Evolutionary conservation across 64 coral and sea anemone species (phyloP).

Genomic region (Pocillopora verrucosa): DNA sequence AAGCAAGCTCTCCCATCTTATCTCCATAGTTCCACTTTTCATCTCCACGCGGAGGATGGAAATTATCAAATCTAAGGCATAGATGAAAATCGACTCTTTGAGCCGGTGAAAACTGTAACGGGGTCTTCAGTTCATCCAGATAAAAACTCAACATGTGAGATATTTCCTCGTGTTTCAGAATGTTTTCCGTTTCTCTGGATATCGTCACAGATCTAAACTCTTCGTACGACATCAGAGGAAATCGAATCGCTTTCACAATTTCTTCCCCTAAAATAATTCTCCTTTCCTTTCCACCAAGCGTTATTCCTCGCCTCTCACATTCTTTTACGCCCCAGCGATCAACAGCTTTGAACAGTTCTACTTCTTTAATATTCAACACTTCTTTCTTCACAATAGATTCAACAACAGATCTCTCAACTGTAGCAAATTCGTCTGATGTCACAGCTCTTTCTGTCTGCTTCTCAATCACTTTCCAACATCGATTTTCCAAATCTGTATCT

Average conservation of each 20-base stretch:
- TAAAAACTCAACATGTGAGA: background rate
- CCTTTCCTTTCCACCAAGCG: background rate
- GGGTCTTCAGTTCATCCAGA: background rate
- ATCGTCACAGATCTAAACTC: background rate
- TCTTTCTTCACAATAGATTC: background rate
- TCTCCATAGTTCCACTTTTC: too few relatives aligned
- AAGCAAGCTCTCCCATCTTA: background rate
- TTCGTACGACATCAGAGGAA: background rate
- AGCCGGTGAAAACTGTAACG: background rate
- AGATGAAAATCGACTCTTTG: background rate
- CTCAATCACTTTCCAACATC: background rate
- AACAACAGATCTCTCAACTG: background rate
- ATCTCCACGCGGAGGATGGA: background rate
- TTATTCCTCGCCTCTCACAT: background rate
- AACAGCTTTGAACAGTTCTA: conserved; percentile 9
- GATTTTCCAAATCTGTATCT: conserved; percentile 1
- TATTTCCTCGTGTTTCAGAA: background rate
- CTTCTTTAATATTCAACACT: background rate
- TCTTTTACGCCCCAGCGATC: background rate
- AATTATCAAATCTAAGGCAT: background rate
- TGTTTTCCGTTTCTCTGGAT: background rate
- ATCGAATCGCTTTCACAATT: background rate
- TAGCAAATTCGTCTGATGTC: background rate
- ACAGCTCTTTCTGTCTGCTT: background rate
- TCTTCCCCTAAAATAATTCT: background rate